Base-by-base conservation (phyloP, 1,140 invertebrate species). In the Drosophila saltans region DNA sequence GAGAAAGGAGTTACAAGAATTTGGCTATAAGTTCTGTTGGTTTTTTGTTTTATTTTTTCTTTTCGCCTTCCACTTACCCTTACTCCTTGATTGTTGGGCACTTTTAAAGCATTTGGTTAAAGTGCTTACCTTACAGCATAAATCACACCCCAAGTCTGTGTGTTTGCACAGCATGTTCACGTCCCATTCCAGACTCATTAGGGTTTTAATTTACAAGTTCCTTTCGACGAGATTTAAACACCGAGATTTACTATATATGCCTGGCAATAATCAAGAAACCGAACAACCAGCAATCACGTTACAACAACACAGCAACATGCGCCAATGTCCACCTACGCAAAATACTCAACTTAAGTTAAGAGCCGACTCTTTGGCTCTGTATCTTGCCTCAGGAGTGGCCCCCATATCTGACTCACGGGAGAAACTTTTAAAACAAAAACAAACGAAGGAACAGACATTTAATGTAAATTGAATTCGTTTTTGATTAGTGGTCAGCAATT, bases 181-280 rank as follows among this genome's bases (percentile, higher is more conserved):
- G 45, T 36, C 52, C 63, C 80, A 71, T 63, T 72, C 66, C 69
- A 78, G 72, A 82, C 83, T 86, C 83, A 88, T 88, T 88, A 88
- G 74, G 83, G 83, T 80, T 89, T 88, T 88, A 89, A 88, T 88
- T 88, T 88, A 88, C 83, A 88, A 88, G 84, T 78, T 89, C 73
- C 66, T 73, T 66, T 69, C 40, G 77, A 69, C 36, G 77, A 69
- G 84, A 80, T 80, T 88, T 80, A 89, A 89, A 78, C 83, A 83
- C 71, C 56, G 70, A 79, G 80, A 88, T 88, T 88, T 88, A 52
- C 45, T 26, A 80, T 88, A 88, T 39, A 59, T 39, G 36, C 57
- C 33, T 63, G 70, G 83, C 76, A 86, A 86, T 83, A 88, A 86
- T 88, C 83, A 86, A 86, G 69, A 66, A 75, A 59, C 57, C 78